A percentile compares a stretch with the other conserved stretches of the same genome.
phyloP scores from a whole-genome alignment of 1,140 invertebrate genomes.

The Bombus haemorrhoidalis region DNA sequence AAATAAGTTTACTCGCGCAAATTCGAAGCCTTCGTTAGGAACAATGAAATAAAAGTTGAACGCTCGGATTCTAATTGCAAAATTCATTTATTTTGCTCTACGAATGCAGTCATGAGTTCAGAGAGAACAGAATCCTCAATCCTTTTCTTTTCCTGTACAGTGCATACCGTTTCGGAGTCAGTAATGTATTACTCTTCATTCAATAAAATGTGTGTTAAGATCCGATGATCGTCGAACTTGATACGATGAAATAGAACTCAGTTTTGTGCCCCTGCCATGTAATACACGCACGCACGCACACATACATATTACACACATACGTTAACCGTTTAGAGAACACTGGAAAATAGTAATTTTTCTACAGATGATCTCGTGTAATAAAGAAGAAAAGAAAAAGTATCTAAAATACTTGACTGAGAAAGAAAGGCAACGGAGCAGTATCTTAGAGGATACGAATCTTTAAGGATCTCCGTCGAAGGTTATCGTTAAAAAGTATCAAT shows the following conservation, averaged over 20 bases:
- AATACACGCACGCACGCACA: slow-evolving; percentile 40
- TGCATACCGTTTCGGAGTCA: slow-evolving; percentile 27
- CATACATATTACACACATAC: slow-evolving; percentile 41
- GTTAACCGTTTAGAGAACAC: slow-evolving; percentile 52
- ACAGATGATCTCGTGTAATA: slow-evolving; percentile 36
- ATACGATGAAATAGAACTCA: slow-evolving; percentile 29
- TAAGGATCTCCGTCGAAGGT: slow-evolving; percentile 39
- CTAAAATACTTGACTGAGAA: slow-evolving; percentile 25
- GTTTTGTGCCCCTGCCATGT: slow-evolving; percentile 45
- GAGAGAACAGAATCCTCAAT: slow-evolving; percentile 50
- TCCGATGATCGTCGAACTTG: slow-evolving; percentile 35
- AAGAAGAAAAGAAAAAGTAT: background rate
- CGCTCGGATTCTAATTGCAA: slow-evolving; percentile 61
- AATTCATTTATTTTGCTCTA: slow-evolving; percentile 68
- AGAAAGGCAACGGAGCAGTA: slow-evolving; percentile 14
- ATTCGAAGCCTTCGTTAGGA: slow-evolving; percentile 17
- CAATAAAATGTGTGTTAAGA: slow-evolving; percentile 35
- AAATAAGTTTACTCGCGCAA: background rate
- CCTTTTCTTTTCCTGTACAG: slow-evolving; percentile 59
- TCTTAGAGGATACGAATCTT: slow-evolving; percentile 12
- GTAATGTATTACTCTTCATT: slow-evolving; percentile 12
- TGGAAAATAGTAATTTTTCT: slow-evolving; percentile 49
- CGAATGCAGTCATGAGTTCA: slow-evolving; percentile 53
- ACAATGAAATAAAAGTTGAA: slow-evolving; percentile 46
- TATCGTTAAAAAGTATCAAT: slow-evolving; percentile 65